These are phyloP conservation scores for Apamea epomidion DNA, from an alignment of 2,888 invertebrate species.

Conservation along the genomic window DNA sequence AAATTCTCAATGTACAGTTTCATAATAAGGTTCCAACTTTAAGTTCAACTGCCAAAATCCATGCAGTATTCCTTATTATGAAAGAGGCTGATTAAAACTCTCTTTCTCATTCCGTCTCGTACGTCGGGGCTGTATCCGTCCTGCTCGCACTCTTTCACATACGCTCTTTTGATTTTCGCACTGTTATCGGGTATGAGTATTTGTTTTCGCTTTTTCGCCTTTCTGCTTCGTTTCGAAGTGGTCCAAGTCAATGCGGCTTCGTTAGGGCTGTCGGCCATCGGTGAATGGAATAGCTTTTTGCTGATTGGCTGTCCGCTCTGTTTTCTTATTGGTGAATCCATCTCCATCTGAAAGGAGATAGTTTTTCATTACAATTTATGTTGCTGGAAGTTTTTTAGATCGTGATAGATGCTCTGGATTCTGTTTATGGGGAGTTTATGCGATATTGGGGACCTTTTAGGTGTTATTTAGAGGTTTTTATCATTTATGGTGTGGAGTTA, in stretches of 20 bases:
- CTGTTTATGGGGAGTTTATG: conserved; percentile 52
- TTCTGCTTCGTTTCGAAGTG: conserved; percentile 66
- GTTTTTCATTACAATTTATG: conserved; percentile 47
- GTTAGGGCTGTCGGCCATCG: conserved; percentile 70
- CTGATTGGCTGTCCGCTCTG: conserved; percentile 78
- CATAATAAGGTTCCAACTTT: conserved; percentile 8
- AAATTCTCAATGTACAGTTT: conserved; percentile 10
- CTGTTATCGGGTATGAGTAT: conserved; percentile 75
- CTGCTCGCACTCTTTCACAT: conserved; percentile 78
- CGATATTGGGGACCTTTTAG: conserved; percentile 4
- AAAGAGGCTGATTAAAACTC: conserved; percentile 81
- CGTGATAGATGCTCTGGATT: conserved; percentile 40
- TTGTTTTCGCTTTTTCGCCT: conserved; percentile 79
- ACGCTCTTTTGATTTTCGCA: conserved; percentile 80
- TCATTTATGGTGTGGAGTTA: not conserved
- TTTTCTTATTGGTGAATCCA: conserved; percentile 82
- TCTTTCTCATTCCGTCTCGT: conserved; percentile 79
- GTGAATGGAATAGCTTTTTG: conserved; percentile 85
- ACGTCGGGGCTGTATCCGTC: conserved; percentile 77
- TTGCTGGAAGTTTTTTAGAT: conserved; percentile 35
- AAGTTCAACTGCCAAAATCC: conserved; percentile 70
- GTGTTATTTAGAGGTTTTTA: conserved; percentile 8
- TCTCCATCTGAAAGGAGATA: conserved; percentile 80
- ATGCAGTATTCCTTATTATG: conserved; percentile 84
- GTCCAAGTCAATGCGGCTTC: conserved; percentile 66